Base-by-base conservation (phyloP, 2,113 vertebrate species). In the Ascaphus truei region DNA sequence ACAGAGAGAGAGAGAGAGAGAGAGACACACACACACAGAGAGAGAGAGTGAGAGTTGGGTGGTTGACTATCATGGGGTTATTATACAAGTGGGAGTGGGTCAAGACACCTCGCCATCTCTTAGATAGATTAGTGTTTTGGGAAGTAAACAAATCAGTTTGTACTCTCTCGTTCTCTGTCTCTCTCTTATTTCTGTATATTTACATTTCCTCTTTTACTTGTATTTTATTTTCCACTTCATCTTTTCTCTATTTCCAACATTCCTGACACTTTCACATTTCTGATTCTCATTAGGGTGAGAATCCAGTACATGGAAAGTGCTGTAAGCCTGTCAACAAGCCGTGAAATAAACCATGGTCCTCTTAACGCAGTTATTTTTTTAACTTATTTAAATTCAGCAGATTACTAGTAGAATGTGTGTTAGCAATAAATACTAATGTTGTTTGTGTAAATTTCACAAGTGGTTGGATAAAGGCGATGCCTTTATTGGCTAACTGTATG, bases 401-500 rank as follows among this genome's bases (percentile, higher is more conserved):
- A 37, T 11, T 68, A 68, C n/a, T n/a, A n/a, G n/a, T n/a, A n/a
- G n/a, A n/a, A 59, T 59, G 11, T 59, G n/a, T 29, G 56, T 51
- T 50, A 51, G 31, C 48, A 37, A 51, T 59, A 59, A 60, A 69
- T 39, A n/a, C 41, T 51, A 10, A 48, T 26, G 53, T 13, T 69
- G 33, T 20, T 68, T 43, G 5, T 23, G 31, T 33, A 27, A 39
- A 27, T 60, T 60, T 48, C 31, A 29, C 31, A n/a, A n/a, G n/a
- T n/a, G n/a, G n/a, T n/a, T 34, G 31, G 43, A 50, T 26, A 60
- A 36, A 45, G 12, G 43, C n/a, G 37, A 39, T 69, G 27, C 33
- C 56, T 69, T 60, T 60, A 69, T 69, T 69, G 56, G 66, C 55
- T 60, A 36, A 36, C 31, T 56, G n/a, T 39, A 51, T 59, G 56